Conservation (phyloP, 2,888 invertebrate genomes). For the Agriopis marginaria region DNA sequence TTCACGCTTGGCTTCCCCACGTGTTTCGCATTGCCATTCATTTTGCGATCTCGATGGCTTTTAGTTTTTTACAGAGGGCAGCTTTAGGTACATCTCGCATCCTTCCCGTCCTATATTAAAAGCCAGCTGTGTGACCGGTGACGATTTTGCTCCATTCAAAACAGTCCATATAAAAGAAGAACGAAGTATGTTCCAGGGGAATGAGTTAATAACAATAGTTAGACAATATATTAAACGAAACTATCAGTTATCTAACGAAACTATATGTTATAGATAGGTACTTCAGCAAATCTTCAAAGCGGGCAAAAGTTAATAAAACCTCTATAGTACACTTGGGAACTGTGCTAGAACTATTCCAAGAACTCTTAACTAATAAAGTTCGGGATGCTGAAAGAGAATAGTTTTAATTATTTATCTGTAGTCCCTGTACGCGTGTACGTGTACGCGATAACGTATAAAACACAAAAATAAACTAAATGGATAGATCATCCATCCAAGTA, state of each 20-base stretch:
- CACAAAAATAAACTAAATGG: no score
- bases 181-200: neutral
- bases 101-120: neutral
- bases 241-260: neutral
- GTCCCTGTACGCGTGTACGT: slow-evolving; percentile 1
- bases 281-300: slow-evolving; percentile 5
- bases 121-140: slow-evolving; percentile 2
- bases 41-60: slow-evolving; percentile 1
- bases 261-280: neutral
- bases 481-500: neutral
- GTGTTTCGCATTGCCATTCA: slow-evolving; percentile 12
- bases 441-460: neutral
- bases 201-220: neutral
- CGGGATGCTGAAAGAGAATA: neutral
- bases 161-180: neutral
- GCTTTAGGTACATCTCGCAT: slow-evolving; percentile 2
- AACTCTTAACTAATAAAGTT: slow-evolving; percentile 14
- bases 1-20: neutral
- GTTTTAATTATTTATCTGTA: slow-evolving; percentile 2
- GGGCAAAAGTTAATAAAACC: slow-evolving; percentile 1
- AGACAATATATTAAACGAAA: neutral
- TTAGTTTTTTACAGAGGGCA: neutral
- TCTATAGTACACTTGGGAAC: slow-evolving; percentile 11
- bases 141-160: neutral
- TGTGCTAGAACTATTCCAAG: slow-evolving; percentile 12